Evolutionary conservation across 53 echinoderm and acorn worm species (phyloP).

Genomic region (Arbacia lixula): DNA sequence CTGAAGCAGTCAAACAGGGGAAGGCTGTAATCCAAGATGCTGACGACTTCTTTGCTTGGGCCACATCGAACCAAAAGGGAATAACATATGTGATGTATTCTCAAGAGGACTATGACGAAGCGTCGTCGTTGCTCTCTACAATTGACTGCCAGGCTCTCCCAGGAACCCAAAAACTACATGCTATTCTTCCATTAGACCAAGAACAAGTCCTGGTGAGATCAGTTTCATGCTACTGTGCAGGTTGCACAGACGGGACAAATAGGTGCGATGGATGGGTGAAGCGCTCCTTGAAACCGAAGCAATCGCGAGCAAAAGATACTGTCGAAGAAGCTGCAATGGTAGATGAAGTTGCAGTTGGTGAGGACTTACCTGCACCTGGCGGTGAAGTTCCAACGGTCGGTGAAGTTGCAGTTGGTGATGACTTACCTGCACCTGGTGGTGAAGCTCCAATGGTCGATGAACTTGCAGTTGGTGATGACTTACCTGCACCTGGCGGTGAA

Average conservation of each 20-base stretch:
- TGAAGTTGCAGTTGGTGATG: too few relatives aligned
- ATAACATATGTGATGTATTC: conserved; percentile 49
- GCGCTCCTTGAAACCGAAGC: conserved; percentile 8
- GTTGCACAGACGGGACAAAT: not conserved
- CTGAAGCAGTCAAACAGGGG: conserved; percentile 58
- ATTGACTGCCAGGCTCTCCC: conserved; percentile 20
- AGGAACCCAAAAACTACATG: conserved; percentile 49
- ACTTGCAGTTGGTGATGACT: too few relatives aligned
- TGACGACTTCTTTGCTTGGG: conserved; percentile 54
- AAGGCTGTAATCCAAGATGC: conserved; percentile 54
- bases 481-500: too few relatives aligned
- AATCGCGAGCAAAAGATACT: too few relatives aligned
- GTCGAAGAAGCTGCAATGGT: too few relatives aligned
- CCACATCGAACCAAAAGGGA: conserved; percentile 37
- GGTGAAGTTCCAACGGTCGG: too few relatives aligned
- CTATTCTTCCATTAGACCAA: conserved; percentile 10
- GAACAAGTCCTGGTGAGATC: conserved; percentile 21
- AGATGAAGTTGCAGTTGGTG: too few relatives aligned
- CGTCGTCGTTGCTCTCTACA: conserved; percentile 10
- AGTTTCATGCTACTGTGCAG: conserved; percentile 45
- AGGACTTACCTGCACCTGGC: too few relatives aligned
- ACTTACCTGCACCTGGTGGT: too few relatives aligned
- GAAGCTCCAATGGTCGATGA: too few relatives aligned
- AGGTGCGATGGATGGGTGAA: conserved; percentile 57
- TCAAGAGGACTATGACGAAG: conserved; percentile 29